Evolutionary conservation across 37 sponge, comb jelly and placozoan genomes (phyloP).

Genomic region (Spongia lamella): DNA sequence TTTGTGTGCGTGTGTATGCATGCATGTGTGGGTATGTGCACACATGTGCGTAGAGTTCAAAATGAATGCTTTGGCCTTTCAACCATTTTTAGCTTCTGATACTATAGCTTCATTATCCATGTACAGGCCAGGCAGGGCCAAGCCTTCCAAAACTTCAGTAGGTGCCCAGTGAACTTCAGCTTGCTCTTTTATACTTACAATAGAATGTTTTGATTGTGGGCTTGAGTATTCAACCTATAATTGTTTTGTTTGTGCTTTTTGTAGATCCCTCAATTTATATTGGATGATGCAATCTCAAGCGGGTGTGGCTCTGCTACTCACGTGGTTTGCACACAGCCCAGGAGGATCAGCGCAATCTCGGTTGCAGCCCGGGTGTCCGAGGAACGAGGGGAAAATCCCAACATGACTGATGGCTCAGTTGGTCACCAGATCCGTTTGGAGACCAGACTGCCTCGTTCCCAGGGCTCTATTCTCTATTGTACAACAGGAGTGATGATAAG

Average conservation of each 20-base stretch:
- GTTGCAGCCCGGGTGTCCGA: slow-evolving; percentile 71
- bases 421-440: slow-evolving; percentile 91
- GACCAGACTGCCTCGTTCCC: slow-evolving; percentile 39
- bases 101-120: too few species aligned
- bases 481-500: slow-evolving; percentile 79
- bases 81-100: too few species aligned
- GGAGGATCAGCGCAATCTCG: slow-evolving; percentile 90
- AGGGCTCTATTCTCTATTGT: slow-evolving; percentile 70
- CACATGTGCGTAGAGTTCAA: too few species aligned
- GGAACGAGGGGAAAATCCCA: slow-evolving; percentile 65
- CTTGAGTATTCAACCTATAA: neutral
- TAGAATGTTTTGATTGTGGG: too few species aligned
- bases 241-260: neutral
- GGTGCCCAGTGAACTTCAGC: too few species aligned
- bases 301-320: slow-evolving; percentile 76
- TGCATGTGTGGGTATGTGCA: too few species aligned
- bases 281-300: slow-evolving; percentile 74
- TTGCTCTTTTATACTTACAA: too few species aligned
- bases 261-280: slow-evolving; percentile 85
- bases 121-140: too few species aligned
- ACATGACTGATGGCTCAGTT: slow-evolving; percentile 26
- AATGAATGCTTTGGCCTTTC: too few species aligned
- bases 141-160: too few species aligned
- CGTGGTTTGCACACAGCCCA: slow-evolving; percentile 86
- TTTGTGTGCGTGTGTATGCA: neutral